Conservation (phyloP, 2,113 vertebrate genomes). For the Aptenodytes forsteri region DNA sequence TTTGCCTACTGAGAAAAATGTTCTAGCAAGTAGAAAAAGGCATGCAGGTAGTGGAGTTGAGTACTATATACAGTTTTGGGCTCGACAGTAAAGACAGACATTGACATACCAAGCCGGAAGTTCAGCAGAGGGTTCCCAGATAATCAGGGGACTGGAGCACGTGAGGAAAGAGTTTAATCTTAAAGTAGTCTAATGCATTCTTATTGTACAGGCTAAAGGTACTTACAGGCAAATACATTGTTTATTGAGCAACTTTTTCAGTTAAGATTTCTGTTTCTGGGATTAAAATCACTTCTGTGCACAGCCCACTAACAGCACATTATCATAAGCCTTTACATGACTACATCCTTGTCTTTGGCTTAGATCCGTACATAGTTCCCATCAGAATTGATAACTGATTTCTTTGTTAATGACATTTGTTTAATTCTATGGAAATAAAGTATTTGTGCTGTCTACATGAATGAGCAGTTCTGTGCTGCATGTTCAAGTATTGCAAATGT, state of each 20-base stretch:
- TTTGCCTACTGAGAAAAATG: background rate
- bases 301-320: background rate
- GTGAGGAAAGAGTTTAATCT: background rate
- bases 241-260: background rate
- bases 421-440: background rate
- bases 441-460: background rate
- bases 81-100: accelerated
- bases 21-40: background rate
- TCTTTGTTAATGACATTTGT: background rate
- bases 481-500: background rate
- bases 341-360: background rate
- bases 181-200: background rate
- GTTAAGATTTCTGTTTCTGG: background rate
- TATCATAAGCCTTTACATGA: background rate
- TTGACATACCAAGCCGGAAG: background rate
- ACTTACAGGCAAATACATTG: background rate
- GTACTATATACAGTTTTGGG: accelerated
- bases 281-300: background rate
- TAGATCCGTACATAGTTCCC: background rate
- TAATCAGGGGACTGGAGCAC: background rate
- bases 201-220: background rate
- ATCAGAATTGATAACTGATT: background rate
- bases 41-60: background rate
- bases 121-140: background rate
- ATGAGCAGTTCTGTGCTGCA: background rate